These are phyloP conservation scores for human DNA, from an alignment of 2,113 vertebrate genomes.

Conservation along the genomic window DNA sequence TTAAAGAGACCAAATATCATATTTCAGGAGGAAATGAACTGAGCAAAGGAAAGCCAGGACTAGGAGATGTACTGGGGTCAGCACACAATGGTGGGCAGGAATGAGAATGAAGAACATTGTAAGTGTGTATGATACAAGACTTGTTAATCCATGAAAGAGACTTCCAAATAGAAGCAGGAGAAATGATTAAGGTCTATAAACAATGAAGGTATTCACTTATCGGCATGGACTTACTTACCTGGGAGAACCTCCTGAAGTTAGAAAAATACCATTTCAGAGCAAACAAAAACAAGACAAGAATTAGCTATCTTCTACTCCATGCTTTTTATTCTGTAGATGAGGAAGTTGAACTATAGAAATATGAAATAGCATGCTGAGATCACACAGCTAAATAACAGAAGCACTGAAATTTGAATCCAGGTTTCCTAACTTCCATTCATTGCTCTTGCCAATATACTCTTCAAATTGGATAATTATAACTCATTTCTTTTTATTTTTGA, in stretches of 20 bases:
- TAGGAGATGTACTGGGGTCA: background rate
- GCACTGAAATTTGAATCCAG: background rate
- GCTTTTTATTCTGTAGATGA: background rate
- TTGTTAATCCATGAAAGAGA: background rate
- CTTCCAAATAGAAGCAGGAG: background rate
- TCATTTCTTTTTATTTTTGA: conserved; percentile 28
- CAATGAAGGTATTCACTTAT: background rate
- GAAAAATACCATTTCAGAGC: background rate
- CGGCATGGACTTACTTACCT: background rate
- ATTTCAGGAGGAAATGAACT: background rate
- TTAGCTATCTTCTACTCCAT: background rate
- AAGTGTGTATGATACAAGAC: accelerated
- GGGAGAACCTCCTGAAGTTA: background rate
- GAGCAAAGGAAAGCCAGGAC: background rate
- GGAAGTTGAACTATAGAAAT: background rate
- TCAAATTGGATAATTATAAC: background rate
- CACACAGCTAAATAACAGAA: background rate
- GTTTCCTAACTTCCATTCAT: background rate
- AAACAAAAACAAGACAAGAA: background rate
- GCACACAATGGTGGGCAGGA: background rate
- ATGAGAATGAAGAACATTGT: background rate
- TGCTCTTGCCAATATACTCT: background rate
- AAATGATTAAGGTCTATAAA: background rate
- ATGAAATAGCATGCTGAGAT: background rate
- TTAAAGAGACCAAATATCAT: background rate